phyloP scores from a whole-genome alignment of 2,113 vertebrate species.

The Dromaius novaehollandiae region DNA sequence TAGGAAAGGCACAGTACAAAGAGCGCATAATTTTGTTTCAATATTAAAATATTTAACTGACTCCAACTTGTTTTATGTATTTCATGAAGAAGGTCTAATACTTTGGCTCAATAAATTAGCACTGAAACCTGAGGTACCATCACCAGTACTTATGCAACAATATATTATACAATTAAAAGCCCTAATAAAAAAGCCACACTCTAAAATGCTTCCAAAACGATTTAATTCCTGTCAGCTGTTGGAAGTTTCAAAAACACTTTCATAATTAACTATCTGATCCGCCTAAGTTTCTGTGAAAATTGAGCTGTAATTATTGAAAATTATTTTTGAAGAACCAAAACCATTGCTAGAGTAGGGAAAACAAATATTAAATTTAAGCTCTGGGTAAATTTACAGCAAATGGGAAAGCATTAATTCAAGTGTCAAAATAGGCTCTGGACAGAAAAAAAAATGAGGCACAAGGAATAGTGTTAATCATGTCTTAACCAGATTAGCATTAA shows the following conservation, averaged over 20 bases:
- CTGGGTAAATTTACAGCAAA: not conserved
- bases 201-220: not conserved
- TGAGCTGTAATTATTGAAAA: not conserved
- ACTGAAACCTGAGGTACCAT: not conserved
- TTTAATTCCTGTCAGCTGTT: not conserved
- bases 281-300: not conserved
- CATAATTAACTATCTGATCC: not conserved
- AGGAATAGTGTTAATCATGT: conserved; percentile 44
- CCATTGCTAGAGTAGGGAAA: not conserved
- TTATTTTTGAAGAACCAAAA: not conserved
- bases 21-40: not conserved
- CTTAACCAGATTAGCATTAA: conserved; percentile 49
- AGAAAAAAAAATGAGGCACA: conserved; percentile 4
- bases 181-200: not conserved
- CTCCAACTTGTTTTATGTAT: not conserved
- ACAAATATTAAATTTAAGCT: not conserved
- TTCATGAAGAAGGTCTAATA: not conserved
- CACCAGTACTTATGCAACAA: not conserved
- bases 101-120: not conserved
- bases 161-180: not conserved
- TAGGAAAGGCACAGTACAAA: fast-evolving
- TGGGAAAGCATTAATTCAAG: not conserved
- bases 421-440: not conserved
- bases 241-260: not conserved
- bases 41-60: not conserved